Evolutionary conservation across 2,113 vertebrate genomes (phyloP).

Genomic region (Sarotherodon lohbergeri): DNA sequence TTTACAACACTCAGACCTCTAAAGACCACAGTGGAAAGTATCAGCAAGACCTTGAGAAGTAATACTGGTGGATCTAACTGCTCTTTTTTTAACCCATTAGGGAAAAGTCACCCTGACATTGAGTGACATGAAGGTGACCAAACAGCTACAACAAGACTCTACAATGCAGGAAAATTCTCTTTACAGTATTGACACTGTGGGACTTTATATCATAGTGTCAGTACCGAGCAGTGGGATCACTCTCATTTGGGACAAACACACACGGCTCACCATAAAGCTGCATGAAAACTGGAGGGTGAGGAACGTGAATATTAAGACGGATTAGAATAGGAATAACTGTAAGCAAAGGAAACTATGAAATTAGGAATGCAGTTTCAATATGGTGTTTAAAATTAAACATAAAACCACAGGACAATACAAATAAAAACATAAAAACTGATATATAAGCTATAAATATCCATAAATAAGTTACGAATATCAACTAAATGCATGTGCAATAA

Average conservation of each 20-base stretch:
- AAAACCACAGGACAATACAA: not conserved
- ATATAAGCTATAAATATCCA: not conserved
- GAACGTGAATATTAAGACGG: not conserved
- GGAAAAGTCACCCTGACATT: constrained; percentile 44
- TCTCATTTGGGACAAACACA: constrained; percentile 83
- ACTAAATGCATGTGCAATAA: not conserved
- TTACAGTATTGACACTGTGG: constrained; percentile 73
- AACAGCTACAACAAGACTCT: not conserved
- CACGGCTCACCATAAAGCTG: constrained; percentile 70
- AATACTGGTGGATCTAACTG: not conserved
- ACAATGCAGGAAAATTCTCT: not conserved
- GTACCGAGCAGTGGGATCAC: constrained; percentile 61
- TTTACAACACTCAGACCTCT: not conserved
- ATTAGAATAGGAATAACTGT: not conserved
- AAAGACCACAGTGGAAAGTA: not conserved
- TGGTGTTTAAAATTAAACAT: not conserved
- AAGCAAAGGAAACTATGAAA: not conserved
- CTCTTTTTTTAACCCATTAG: constrained; percentile 13
- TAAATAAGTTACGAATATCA: not conserved
- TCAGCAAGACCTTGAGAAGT: not conserved
- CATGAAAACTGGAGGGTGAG: constrained; percentile 72
- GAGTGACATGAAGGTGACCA: constrained; percentile 56
- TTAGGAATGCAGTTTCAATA: not conserved
- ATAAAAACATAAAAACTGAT: not conserved
- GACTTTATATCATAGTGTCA: constrained; percentile 76